Percentiles rank a stretch among this genome's conserved stretches.
Conservation (phyloP, 1,140 invertebrate species). For the Drosophila melanica region DNA sequence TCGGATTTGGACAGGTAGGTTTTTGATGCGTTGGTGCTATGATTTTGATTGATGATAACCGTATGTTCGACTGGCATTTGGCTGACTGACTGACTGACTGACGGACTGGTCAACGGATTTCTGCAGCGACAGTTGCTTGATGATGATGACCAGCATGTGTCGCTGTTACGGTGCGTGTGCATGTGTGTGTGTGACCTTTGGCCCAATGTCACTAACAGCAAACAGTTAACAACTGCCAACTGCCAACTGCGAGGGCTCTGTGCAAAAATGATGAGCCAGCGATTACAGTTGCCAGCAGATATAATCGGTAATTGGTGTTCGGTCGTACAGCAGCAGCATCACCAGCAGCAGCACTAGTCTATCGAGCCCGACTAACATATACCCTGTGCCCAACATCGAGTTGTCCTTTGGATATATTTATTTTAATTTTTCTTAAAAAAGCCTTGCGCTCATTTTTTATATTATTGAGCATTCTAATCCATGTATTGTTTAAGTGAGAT, state of each 20-base stretch:
- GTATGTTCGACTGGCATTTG: constrained; percentile 50
- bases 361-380: too few species aligned
- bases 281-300: constrained; percentile 64
- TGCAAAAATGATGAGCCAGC: constrained; percentile 47
- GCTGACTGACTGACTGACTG: constrained; percentile 36
- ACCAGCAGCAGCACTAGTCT: constrained; percentile 24
- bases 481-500: too few species aligned
- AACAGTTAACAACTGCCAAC: constrained; percentile 29
- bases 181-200: constrained; percentile 8
- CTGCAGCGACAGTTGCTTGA: constrained; percentile 46
- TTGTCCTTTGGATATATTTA: too few species aligned
- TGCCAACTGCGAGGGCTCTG: constrained; percentile 26
- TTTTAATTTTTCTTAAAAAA: too few species aligned
- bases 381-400: too few species aligned
- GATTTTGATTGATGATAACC: constrained; percentile 67
- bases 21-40: constrained; percentile 41
- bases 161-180: not conserved
- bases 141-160: constrained; percentile 1
- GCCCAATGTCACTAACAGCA: constrained; percentile 45
- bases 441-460: too few species aligned
- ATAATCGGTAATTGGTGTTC: constrained; percentile 77
- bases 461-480: too few species aligned
- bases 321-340: constrained; percentile 39
- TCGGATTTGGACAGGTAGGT: constrained; percentile 44
- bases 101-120: not conserved